phyloP scores from a whole-genome alignment of 2,797 vertebrate genomes.

The Miichthys miiuy region DNA sequence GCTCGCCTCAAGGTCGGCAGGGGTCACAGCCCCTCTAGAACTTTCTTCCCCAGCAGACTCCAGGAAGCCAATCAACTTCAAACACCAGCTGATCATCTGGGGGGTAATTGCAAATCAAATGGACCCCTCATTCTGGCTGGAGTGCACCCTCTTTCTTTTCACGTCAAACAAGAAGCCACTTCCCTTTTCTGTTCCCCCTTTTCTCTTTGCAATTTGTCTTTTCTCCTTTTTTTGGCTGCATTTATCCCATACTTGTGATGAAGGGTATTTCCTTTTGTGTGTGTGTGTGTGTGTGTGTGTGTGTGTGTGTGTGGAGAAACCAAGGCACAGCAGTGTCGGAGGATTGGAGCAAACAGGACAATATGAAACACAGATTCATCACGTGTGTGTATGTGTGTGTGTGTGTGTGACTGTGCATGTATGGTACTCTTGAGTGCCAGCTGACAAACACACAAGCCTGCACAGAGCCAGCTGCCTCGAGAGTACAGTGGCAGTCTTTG shows the following conservation, averaged over 20 bases:
- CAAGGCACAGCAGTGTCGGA: constrained; percentile 14
- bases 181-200: constrained; percentile 47
- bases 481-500: constrained; percentile 47
- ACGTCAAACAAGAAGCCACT: constrained; percentile 61
- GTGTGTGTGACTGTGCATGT: constrained; percentile 35
- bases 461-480: constrained; percentile 58
- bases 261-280: constrained; percentile 36
- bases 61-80: constrained; percentile 81
- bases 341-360: constrained; percentile 28
- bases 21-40: constrained; percentile 66
- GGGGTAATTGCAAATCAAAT: constrained; percentile 76
- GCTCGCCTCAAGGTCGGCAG: constrained; percentile 63
- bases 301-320: constrained; percentile 13
- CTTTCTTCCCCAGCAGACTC: constrained; percentile 55
- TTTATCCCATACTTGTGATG: constrained; percentile 47
- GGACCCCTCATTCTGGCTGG: constrained; percentile 53
- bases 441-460: constrained; percentile 51
- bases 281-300: not conserved
- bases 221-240: constrained; percentile 28
- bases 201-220: constrained; percentile 40
- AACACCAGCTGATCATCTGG: constrained; percentile 59
- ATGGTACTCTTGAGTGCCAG: constrained; percentile 51
- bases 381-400: constrained; percentile 34
- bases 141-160: constrained; percentile 45
- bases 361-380: constrained; percentile 36